These are phyloP conservation scores for Synanthedon myopaeformis DNA, from an alignment of 2,888 invertebrate genomes.

Conservation along the genomic window DNA sequence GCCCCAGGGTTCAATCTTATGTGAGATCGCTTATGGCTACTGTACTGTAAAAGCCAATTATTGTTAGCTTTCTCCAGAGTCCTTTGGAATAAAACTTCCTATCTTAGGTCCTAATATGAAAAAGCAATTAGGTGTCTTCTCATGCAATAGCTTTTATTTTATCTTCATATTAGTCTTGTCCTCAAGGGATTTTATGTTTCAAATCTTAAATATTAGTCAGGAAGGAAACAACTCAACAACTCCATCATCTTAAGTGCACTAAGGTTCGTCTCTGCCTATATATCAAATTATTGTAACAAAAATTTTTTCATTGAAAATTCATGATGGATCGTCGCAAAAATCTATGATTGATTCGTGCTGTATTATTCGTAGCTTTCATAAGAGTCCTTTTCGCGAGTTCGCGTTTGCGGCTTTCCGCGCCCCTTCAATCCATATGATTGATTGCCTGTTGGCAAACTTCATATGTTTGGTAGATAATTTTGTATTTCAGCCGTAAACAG, in stretches of 20 bases:
- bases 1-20: conserved; percentile 40
- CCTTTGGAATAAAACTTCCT: not conserved
- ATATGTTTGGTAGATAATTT: conserved; percentile 68
- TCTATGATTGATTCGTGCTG: conserved; percentile 68
- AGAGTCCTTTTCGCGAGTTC: conserved; percentile 55
- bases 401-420: conserved; percentile 54
- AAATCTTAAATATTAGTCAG: not conserved
- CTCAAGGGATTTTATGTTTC: not conserved
- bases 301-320: conserved; percentile 56
- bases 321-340: conserved; percentile 64
- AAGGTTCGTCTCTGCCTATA: conserved; percentile 14
- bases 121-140: not conserved
- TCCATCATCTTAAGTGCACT: conserved; percentile 18
- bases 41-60: conserved; percentile 17
- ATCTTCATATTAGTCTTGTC: too few relatives aligned
- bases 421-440: conserved; percentile 59
- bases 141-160: not conserved
- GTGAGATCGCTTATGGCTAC: conserved; percentile 46
- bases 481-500: conserved; percentile 67
- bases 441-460: conserved; percentile 61
- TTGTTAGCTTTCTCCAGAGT: conserved; percentile 2
- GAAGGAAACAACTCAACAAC: conserved; percentile 2
- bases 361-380: conserved; percentile 63
- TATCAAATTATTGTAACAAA: conserved; percentile 26
- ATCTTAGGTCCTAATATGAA: not conserved